Evolutionary conservation across 2,113 vertebrate species (phyloP).

Genomic region (Cynopterus brachyotis): DNA sequence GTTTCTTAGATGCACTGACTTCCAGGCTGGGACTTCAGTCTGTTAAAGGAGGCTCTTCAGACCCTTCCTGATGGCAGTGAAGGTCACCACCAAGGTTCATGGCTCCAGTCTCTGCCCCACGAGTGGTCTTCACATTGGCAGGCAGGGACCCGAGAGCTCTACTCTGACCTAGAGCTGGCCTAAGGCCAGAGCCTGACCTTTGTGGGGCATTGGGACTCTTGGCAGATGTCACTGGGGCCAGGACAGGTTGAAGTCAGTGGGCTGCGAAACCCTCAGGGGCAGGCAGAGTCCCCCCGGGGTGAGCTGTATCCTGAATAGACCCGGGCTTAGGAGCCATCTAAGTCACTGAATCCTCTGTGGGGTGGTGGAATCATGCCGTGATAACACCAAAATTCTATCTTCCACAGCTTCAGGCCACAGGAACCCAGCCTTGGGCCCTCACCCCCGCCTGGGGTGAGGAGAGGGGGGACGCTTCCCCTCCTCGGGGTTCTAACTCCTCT

Average conservation of each 20-base stretch:
- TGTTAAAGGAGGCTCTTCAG: background rate
- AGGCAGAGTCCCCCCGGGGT: background rate
- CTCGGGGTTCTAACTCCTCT: background rate
- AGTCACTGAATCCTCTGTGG: background rate
- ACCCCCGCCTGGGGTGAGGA: background rate
- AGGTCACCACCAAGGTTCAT: background rate
- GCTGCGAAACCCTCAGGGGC: background rate
- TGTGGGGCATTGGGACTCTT: no score
- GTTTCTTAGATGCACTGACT: background rate
- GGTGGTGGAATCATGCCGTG: background rate
- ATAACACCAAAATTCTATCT: no score
- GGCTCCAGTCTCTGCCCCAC: background rate
- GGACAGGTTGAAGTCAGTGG: background rate
- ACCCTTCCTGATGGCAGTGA: background rate
- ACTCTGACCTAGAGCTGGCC: background rate
- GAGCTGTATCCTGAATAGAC: background rate
- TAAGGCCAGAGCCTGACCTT: background rate
- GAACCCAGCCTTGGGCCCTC: background rate
- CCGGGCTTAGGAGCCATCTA: background rate
- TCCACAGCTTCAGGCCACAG: background rate
- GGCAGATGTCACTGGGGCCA: no score
- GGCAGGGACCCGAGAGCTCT: rapidly evolving
- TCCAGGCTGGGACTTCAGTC: background rate
- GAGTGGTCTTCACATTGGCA: background rate
- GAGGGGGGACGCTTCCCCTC: rapidly evolving